phyloP scores from a whole-genome alignment of 2,797 vertebrate genomes.

The Hydrophis major region DNA sequence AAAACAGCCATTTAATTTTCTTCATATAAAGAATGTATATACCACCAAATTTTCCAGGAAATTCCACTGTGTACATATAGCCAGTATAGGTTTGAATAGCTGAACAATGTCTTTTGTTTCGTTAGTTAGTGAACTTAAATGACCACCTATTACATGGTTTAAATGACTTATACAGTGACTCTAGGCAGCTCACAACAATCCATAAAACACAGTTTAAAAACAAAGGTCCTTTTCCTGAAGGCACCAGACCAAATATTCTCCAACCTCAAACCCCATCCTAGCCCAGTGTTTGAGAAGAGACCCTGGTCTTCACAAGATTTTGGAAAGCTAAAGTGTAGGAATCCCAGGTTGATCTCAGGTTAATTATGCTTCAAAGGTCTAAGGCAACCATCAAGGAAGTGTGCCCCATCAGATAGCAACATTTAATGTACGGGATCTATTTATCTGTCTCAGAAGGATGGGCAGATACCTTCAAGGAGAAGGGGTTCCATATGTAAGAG shows the following conservation, averaged over 20 bases:
- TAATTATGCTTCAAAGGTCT: neutral
- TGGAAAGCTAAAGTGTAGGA: neutral
- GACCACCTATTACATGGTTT: neutral
- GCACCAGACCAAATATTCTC: neutral
- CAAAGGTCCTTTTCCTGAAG: neutral
- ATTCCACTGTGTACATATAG: neutral
- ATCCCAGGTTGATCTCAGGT: neutral
- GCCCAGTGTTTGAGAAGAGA: neutral
- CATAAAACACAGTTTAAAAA: neutral
- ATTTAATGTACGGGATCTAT: neutral
- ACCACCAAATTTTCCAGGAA: neutral
- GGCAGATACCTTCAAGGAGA: neutral
- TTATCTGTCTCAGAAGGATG: neutral
- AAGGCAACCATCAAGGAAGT: neutral
- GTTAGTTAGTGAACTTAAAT: neutral
- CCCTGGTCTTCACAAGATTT: neutral
- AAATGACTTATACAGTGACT: neutral
- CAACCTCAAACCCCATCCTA: neutral
- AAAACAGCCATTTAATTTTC: neutral
- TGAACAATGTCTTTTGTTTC: neutral
- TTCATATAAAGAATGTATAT: neutral
- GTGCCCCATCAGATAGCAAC: neutral
- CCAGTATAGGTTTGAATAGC: neutral
- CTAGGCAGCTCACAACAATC: neutral
- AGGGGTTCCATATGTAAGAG: neutral